phyloP scores from a whole-genome alignment of 35 echinoderm and acorn worm species.

The Hemicentrotus pulcherrimus region DNA sequence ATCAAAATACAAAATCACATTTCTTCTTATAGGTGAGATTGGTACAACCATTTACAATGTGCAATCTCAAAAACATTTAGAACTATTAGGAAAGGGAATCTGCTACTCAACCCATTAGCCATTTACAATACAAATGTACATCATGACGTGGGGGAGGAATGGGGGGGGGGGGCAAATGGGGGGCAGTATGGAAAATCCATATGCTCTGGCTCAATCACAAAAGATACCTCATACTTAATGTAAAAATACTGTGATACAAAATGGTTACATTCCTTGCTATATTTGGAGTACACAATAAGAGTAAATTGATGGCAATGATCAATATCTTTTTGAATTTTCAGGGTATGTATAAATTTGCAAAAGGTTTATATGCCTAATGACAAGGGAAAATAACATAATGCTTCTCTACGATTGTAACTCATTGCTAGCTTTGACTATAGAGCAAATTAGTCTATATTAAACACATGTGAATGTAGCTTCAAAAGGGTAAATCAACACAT shows the following conservation, averaged over 20 bases:
- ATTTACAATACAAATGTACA: slow-evolving; percentile 1
- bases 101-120: not conserved
- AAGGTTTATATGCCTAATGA: not conserved
- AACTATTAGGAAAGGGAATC: not conserved
- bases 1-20: not conserved
- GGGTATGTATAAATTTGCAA: not conserved
- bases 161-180: no score
- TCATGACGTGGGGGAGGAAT: not conserved
- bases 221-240: not conserved
- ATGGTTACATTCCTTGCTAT: not conserved
- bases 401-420: not conserved
- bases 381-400: not conserved
- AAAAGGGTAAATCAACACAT: not conserved
- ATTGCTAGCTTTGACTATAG: not conserved
- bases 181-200: no score
- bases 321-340: not conserved
- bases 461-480: not conserved
- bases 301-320: not conserved
- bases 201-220: no score
- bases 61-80: not conserved
- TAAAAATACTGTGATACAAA: no score
- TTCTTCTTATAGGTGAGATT: not conserved
- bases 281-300: not conserved
- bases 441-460: not conserved
- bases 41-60: not conserved